Evolutionary conservation across 2,888 invertebrate species (phyloP).

Genomic region (Sesamia inferens): DNA sequence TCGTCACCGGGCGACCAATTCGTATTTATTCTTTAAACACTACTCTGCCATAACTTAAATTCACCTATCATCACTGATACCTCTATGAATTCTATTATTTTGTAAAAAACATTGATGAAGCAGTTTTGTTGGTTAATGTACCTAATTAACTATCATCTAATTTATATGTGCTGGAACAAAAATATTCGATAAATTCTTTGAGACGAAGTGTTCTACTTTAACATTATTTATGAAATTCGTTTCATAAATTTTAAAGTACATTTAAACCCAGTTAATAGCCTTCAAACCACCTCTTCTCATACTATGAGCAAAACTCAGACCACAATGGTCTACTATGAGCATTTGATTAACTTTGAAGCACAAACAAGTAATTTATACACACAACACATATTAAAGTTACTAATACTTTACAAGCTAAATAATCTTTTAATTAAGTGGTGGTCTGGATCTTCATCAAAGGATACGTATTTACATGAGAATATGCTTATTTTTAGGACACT

Average conservation of each 20-base stretch:
- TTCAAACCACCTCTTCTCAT: neutral
- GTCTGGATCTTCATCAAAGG: neutral
- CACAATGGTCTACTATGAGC: slow-evolving; percentile 20
- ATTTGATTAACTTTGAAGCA: slow-evolving; percentile 29
- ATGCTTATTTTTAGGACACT: neutral
- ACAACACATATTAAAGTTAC: slow-evolving; percentile 3
- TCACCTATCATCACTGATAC: neutral
- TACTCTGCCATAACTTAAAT: neutral
- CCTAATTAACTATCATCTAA: neutral
- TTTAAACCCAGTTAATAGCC: neutral
- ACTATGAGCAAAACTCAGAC: neutral
- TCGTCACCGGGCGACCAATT: no score
- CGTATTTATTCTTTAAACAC: no score
- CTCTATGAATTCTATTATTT: neutral
- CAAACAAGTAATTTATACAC: neutral
- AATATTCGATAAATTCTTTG: neutral
- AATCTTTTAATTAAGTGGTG: neutral
- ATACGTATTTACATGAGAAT: neutral
- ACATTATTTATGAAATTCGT: neutral
- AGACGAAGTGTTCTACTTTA: neutral
- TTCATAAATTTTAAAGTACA: neutral
- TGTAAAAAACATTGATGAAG: neutral
- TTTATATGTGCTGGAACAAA: neutral
- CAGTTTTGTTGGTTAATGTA: neutral
- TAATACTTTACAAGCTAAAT: neutral